A percentile compares a stretch with the other conserved stretches of the same genome.
Evolutionary conservation across 2,113 vertebrate species (phyloP).

Genomic region (Callionymus lyra): DNA sequence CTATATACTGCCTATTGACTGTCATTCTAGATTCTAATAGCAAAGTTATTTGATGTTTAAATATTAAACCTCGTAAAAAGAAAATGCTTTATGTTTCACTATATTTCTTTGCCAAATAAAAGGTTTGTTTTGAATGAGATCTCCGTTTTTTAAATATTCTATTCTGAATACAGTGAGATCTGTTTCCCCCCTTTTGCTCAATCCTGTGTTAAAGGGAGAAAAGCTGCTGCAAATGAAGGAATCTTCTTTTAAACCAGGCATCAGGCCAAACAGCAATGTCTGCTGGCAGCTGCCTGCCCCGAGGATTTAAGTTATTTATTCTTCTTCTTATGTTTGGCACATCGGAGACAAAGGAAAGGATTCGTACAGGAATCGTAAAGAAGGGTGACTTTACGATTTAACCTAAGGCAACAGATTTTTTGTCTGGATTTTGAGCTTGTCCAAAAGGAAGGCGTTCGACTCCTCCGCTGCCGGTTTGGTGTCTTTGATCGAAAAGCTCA

Average conservation of each 20-base stretch:
- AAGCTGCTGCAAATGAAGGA: constrained; percentile 36
- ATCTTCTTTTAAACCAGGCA: constrained; percentile 43
- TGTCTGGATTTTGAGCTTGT: constrained; percentile 24
- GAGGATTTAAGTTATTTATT: constrained; percentile 45
- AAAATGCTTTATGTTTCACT: too few relatives aligned
- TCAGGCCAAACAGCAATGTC: constrained; percentile 38
- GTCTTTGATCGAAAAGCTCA: constrained; percentile 9
- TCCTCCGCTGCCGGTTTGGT: constrained; percentile 16
- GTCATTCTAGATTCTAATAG: too few relatives aligned
- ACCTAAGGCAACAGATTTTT: constrained; percentile 34
- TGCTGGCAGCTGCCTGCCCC: constrained; percentile 35
- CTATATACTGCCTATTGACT: too few relatives aligned
- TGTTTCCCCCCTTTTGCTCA: constrained; percentile 8
- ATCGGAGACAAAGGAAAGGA: constrained; percentile 30
- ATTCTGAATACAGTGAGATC: constrained; percentile 28
- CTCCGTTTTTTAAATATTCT: too few relatives aligned
- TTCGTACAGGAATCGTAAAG: constrained; percentile 30
- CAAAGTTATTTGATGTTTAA: too few relatives aligned
- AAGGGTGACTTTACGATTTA: constrained; percentile 46
- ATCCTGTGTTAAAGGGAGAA: constrained; percentile 25
- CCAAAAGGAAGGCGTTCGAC: constrained; percentile 14
- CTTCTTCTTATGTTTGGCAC: constrained; percentile 38
- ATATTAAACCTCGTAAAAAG: too few relatives aligned
- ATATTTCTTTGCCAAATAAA: too few relatives aligned
- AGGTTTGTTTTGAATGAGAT: too few relatives aligned